Base-by-base conservation (phyloP, 2,797 vertebrate genomes). In the Phrynocephalus forsythii region DNA sequence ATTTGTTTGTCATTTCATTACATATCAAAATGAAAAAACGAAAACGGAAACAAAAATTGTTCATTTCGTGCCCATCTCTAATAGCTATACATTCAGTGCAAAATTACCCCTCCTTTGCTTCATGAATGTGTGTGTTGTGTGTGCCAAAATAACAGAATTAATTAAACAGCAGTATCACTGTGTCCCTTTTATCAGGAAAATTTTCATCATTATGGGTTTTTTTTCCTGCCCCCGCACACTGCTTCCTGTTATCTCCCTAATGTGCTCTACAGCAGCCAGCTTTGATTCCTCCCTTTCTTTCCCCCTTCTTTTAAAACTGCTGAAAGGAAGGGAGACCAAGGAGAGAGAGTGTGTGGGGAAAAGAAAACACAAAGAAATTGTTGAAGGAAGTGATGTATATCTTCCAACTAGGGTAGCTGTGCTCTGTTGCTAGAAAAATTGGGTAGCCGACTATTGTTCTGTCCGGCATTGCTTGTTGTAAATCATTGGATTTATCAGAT, bases 401-500 rank as follows among this genome's bases (percentile, higher is more conserved):
- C 88, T 89, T n/a, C 82, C 15, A 82, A n/a, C 6, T 79, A 80
- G 69, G 15, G 48, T 48, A 73, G 18, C 86, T 15, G 0, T 15
- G 48, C 33, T 91, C 67, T 86, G 4, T 1, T 44, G 15, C 63
- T 90, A 30, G 38, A 50, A n/a, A 83, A 38, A 72, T 89, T 0
- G 79, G 5, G 50, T 84, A 82, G 28, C 13, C 6, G 0, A 66
- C 72, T 75, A 91, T 33, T 1, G 28, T 0, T 2, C 44, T 0
- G 0, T 33, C 50, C 3, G 90, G 52, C 5, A 60, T 90, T 94
- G 92, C 73, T 10, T 22, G 73, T 87, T 91, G 26, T 87, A 88
- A 52, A 3, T 84, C 91, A 91, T 75, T 82, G 66, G 18, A 3
- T 2, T 83, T 91, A 88, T 89, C 88, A 90, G 75, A 60, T 87